phyloP scores from a whole-genome alignment of 2,888 invertebrate species.

The Lysandra coridon region DNA sequence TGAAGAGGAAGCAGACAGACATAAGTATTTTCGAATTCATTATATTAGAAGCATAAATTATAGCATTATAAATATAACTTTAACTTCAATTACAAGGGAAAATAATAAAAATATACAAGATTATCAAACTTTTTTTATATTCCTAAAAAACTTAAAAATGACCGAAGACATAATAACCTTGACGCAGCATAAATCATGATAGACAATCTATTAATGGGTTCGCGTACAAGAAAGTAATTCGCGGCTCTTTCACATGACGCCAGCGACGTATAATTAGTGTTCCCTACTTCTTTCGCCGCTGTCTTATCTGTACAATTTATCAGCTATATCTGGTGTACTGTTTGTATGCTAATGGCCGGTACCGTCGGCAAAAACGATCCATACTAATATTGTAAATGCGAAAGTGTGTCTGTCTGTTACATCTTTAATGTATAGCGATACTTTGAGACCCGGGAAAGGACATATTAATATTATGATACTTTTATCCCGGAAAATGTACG shows the following conservation, averaged over 20 bases:
- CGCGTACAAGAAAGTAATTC: constrained; percentile 42
- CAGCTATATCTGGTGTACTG: constrained; percentile 64
- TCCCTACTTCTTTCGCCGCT: constrained; percentile 63
- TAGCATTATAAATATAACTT: too few relatives aligned
- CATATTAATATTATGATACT: too few relatives aligned
- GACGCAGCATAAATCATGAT: constrained; percentile 21
- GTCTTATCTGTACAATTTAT: constrained; percentile 71
- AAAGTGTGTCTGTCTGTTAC: too few relatives aligned
- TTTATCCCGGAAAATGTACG: too few relatives aligned
- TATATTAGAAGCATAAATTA: too few relatives aligned
- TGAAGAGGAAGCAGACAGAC: too few relatives aligned
- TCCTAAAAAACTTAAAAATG: background rate
- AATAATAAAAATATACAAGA: too few relatives aligned
- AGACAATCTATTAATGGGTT: constrained; percentile 40
- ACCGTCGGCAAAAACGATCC: constrained; percentile 43
- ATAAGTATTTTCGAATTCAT: too few relatives aligned
- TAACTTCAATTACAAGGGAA: too few relatives aligned
- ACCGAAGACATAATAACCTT: background rate
- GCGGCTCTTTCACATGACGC: constrained; percentile 43
- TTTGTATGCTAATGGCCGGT: constrained; percentile 70
- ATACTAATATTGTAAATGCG: too few relatives aligned
- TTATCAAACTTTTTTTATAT: background rate
- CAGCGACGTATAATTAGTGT: constrained; percentile 61
- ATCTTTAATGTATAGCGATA: too few relatives aligned
- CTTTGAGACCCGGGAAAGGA: too few relatives aligned